Evolutionary conservation across 2,113 vertebrate genomes (phyloP).

Genomic region (Nannobrachium achirus): DNA sequence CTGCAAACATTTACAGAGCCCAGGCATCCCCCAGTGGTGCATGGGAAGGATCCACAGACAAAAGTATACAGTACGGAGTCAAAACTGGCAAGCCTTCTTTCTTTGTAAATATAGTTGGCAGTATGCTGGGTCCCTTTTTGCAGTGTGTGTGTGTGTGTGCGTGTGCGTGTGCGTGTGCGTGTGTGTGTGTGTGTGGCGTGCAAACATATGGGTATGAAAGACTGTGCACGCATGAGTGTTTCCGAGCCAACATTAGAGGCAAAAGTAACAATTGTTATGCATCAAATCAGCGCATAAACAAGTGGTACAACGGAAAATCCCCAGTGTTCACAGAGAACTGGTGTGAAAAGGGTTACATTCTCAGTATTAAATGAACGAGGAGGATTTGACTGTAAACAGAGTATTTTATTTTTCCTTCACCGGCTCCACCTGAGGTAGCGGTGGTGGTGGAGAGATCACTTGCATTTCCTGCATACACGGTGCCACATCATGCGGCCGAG

Average conservation of each 20-base stretch:
- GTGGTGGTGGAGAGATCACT: conserved; percentile 49
- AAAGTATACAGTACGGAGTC: conserved; percentile 44
- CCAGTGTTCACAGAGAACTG: too few relatives aligned
- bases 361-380: too few relatives aligned
- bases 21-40: conserved; percentile 68
- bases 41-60: conserved; percentile 70
- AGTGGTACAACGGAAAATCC: too few relatives aligned
- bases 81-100: conserved; percentile 65
- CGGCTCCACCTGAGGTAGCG: conserved; percentile 52
- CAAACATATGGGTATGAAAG: background rate
- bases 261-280: background rate
- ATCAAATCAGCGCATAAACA: background rate
- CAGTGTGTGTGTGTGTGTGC: conserved; percentile 14
- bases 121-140: conserved; percentile 9
- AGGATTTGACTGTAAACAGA: background rate
- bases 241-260: conserved; percentile 13
- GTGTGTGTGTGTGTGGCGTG: conserved; percentile 29
- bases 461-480: conserved; percentile 64
- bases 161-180: too few relatives aligned
- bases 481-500: conserved; percentile 65
- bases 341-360: too few relatives aligned
- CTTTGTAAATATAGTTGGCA: conserved; percentile 63
- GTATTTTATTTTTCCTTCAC: background rate
- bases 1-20: conserved; percentile 87
- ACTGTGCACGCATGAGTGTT: conserved; percentile 3